Base-by-base conservation (phyloP, 2,113 vertebrate genomes). In the Epinephelus moara region DNA sequence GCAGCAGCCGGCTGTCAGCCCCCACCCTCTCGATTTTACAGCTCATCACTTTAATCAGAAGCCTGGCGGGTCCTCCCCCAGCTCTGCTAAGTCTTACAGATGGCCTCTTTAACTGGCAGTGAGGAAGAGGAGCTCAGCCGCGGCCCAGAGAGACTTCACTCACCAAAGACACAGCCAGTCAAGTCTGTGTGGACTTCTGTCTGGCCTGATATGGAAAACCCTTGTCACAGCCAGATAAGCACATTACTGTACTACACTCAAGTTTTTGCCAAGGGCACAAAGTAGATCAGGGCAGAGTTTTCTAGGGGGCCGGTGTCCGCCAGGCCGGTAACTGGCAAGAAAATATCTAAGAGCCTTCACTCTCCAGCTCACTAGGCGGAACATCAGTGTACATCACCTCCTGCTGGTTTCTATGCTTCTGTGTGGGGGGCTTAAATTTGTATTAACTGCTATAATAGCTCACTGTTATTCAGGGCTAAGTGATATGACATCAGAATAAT, bases 1-100 rank as follows among this genome's bases (percentile, higher is more conserved):
- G 71, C 60, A 70, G 78, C 67, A 59, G 61, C 83, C 75, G 60
- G 78, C 80, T 88, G 88, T 84, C 70, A 11, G 45, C 59, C 27
- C 37, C 33, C 72, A 18, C 21, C 40, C 47, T n/a, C 67, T 74
- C 62, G 0, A 68, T 85, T 89, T 90, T 75, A 88, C 80, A 89
- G 81, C 78, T 88, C 80, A 89, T 91, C 87, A 77, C 82, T 91
- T 86, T 85, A 82, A 91, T 91, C 87, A 90, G 76, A 57, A 90
- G 76, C 50, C 50, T 74, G 75, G 71, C 18, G 70, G 87, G 71
- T 84, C 89, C 83, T 60, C 91, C 80, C 49, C 74, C 59, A 59
- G 59, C 56, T 66, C n/a, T 14, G 64, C 25, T 70, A 57, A 88
- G 69, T 55, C 82, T 84, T 85, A 80, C 75, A 88, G 82, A 89